A percentile compares a stretch with the other conserved stretches of the same genome.
phyloP scores from a whole-genome alignment of 2,888 invertebrate species.

The Bruchidius siliquastri region DNA sequence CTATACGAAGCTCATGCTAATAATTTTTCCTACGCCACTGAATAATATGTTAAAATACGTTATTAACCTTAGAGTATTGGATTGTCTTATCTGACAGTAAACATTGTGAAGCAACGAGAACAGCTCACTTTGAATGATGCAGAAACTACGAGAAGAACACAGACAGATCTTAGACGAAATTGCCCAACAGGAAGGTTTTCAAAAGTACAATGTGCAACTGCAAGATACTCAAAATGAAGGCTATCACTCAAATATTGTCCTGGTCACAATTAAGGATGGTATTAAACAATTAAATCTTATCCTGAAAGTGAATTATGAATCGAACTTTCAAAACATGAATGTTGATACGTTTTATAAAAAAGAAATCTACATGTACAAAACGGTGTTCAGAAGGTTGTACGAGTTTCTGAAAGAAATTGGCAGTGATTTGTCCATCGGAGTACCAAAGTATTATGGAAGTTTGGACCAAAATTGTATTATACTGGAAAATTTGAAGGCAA shows the following conservation, averaged over 20 bases:
- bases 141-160: no score
- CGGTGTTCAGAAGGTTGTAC: background rate
- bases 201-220: background rate
- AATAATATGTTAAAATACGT: no score
- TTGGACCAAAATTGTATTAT: constrained; percentile 16
- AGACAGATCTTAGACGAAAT: background rate
- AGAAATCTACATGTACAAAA: background rate
- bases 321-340: background rate
- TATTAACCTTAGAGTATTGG: no score
- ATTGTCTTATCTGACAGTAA: no score
- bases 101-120: no score
- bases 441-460: background rate
- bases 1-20: no score
- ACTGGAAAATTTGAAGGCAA: constrained; percentile 31
- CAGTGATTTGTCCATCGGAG: background rate
- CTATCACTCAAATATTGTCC: background rate
- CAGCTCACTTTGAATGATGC: no score
- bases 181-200: background rate
- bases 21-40: no score
- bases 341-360: background rate
- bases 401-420: background rate
- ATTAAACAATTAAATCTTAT: background rate
- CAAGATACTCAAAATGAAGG: background rate
- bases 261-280: background rate
- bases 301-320: background rate